phyloP scores from a whole-genome alignment of 2,797 vertebrate species.

The Rhadinocentrus ornatus region DNA sequence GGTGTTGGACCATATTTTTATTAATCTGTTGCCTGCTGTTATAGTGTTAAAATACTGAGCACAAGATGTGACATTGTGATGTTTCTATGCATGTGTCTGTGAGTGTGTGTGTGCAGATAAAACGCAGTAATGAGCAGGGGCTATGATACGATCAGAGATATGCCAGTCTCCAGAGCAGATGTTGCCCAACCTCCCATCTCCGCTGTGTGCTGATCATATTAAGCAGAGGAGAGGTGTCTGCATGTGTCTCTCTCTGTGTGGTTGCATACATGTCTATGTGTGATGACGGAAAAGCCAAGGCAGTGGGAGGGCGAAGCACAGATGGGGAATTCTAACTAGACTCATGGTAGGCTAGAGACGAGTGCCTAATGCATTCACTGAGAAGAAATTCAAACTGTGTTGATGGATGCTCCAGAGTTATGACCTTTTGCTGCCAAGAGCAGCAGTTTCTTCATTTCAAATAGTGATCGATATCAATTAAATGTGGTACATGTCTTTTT shows the following conservation, averaged over 20 bases:
- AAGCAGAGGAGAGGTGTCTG: slow-evolving; percentile 61
- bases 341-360: slow-evolving; percentile 40
- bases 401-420: slow-evolving; percentile 8
- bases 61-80: slow-evolving; percentile 56
- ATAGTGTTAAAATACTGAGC: slow-evolving; percentile 63
- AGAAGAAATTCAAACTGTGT: slow-evolving; percentile 38
- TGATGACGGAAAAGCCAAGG: slow-evolving; percentile 5
- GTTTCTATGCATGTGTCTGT: slow-evolving; percentile 18
- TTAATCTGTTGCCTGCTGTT: slow-evolving; percentile 64
- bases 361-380: slow-evolving; percentile 43
- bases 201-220: slow-evolving; percentile 63
- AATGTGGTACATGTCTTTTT: not conserved
- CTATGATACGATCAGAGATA: slow-evolving; percentile 75
- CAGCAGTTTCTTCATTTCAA: slow-evolving; percentile 8
- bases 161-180: slow-evolving; percentile 73
- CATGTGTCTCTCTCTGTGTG: slow-evolving; percentile 35
- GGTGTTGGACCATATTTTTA: slow-evolving; percentile 59
- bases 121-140: slow-evolving; percentile 66
- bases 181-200: slow-evolving; percentile 71
- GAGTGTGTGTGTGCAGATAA: slow-evolving; percentile 16
- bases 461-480: slow-evolving; percentile 8
- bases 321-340: slow-evolving; percentile 65
- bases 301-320: slow-evolving; percentile 26
- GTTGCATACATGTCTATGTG: slow-evolving; percentile 28
- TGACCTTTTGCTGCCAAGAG: slow-evolving; percentile 8